Conservation (phyloP, 2,113 vertebrate species). For the Thunnus maccoyii region DNA sequence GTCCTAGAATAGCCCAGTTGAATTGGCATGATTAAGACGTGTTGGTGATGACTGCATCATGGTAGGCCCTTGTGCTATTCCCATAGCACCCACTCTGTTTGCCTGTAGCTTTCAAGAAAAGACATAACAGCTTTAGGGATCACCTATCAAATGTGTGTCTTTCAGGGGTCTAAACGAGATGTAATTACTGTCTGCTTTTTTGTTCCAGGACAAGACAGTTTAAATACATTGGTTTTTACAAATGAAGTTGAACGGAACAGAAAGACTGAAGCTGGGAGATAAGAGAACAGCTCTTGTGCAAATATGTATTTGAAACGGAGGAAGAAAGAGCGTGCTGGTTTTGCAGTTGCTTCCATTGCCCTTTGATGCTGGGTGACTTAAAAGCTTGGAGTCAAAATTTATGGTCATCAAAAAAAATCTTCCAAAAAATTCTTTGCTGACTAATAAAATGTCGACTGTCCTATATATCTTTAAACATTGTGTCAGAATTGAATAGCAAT, state of each 20-base stretch:
- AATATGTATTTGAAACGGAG: conserved; percentile 50
- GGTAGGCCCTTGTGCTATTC: conserved; percentile 52
- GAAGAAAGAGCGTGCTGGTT: conserved; percentile 21
- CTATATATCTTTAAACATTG: conserved; percentile 38
- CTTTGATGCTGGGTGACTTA: conserved; percentile 41
- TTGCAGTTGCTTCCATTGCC: conserved; percentile 51
- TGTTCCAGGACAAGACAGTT: conserved; percentile 35
- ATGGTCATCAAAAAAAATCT: conserved; percentile 54
- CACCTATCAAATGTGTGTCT: conserved; percentile 69
- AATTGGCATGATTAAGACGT: conserved; percentile 70
- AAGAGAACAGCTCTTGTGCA: conserved; percentile 47
- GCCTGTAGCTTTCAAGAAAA: conserved; percentile 54
- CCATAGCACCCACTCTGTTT: conserved; percentile 49
- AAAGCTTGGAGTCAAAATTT: conserved; percentile 66
- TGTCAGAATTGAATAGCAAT: conserved; percentile 55
- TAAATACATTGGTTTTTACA: conserved; percentile 57
- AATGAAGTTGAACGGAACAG: conserved; percentile 52
- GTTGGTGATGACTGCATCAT: conserved; percentile 56
- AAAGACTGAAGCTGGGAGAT: conserved; percentile 47
- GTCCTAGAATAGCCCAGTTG: conserved; percentile 77
- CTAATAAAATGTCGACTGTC: conserved; percentile 50
- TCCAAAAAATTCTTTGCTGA: conserved; percentile 38
- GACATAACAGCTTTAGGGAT: conserved; percentile 68
- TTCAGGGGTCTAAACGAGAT: conserved; percentile 60
- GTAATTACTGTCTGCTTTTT: conserved; percentile 67